These are phyloP conservation scores for Nothocercus julius DNA, from an alignment of 2,113 vertebrate species.

Conservation along the genomic window DNA sequence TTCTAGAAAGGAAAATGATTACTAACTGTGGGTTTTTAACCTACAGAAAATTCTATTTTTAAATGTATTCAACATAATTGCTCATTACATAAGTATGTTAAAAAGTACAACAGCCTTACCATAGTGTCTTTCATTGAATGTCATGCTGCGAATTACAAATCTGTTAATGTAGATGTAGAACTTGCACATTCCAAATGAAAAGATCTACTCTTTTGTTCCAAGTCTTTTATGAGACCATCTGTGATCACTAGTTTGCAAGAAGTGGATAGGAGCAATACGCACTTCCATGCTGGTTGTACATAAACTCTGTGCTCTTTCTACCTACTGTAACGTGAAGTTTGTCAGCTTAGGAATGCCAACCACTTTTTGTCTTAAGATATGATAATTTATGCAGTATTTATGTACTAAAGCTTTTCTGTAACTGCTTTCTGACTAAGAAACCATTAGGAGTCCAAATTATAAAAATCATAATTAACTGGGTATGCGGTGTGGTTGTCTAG, in stretches of 20 bases:
- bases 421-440: conserved; percentile 65
- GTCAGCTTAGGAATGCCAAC: conserved; percentile 19
- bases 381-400: conserved; percentile 70
- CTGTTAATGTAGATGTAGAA: conserved; percentile 53
- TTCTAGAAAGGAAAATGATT: conserved; percentile 11
- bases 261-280: conserved; percentile 23
- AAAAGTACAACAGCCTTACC: conserved; percentile 57
- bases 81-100: conserved; percentile 56
- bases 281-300: neutral
- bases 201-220: conserved; percentile 61
- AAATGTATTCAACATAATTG: conserved; percentile 24
- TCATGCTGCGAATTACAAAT: conserved; percentile 53
- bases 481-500: conserved; percentile 29
- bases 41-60: conserved; percentile 14
- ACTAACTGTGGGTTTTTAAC: conserved; percentile 13
- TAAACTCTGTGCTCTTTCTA: conserved; percentile 7
- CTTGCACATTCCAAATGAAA: conserved; percentile 55
- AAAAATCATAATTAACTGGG: conserved; percentile 51
- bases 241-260: conserved; percentile 48
- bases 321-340: conserved; percentile 30
- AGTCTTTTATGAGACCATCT: conserved; percentile 53
- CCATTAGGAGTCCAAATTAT: conserved; percentile 61
- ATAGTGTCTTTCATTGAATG: conserved; percentile 37
- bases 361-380: conserved; percentile 46
- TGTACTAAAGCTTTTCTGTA: conserved; percentile 44